Conservation (phyloP, 2,888 invertebrate genomes). For the Diachrysia chrysitis region DNA sequence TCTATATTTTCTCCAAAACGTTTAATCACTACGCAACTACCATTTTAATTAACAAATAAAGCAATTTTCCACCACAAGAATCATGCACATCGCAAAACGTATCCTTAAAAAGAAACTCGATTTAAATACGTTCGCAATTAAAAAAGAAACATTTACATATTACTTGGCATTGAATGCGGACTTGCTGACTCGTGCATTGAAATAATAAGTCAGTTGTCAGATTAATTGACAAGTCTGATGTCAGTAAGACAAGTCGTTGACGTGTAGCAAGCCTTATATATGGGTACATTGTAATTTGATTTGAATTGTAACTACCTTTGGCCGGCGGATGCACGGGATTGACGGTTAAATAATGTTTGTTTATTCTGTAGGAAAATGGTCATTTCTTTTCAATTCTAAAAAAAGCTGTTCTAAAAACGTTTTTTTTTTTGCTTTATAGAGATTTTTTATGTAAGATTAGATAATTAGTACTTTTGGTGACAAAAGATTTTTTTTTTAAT, state of each 20-base stretch:
- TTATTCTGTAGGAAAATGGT: no score
- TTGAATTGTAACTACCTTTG: conserved; percentile 13
- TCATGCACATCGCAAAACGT: background rate
- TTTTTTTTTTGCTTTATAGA: no score
- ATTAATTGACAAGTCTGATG: conserved; percentile 74
- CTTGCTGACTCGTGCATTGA: conserved; percentile 60
- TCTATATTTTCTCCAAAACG: no score
- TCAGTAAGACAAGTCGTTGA: conserved; percentile 49
- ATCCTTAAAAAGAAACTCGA: conserved; percentile 18
- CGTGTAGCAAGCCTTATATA: conserved; percentile 30
- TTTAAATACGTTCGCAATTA: conserved; percentile 49
- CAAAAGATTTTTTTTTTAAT: no score
- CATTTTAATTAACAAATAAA: background rate
- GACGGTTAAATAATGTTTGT: background rate
- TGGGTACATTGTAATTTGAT: conserved; percentile 34
- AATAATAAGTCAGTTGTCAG: conserved; percentile 70
- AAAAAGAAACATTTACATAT: conserved; percentile 53
- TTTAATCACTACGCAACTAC: no score
- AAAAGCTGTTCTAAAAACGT: no score
- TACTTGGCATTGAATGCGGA: conserved; percentile 62
- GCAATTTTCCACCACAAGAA: background rate
- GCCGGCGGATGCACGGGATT: background rate
- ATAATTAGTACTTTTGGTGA: no score
- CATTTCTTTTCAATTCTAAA: no score
- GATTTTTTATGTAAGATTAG: no score